Base-by-base conservation (phyloP, 2,113 vertebrate species). In the Cyprinodon tularosa region DNA sequence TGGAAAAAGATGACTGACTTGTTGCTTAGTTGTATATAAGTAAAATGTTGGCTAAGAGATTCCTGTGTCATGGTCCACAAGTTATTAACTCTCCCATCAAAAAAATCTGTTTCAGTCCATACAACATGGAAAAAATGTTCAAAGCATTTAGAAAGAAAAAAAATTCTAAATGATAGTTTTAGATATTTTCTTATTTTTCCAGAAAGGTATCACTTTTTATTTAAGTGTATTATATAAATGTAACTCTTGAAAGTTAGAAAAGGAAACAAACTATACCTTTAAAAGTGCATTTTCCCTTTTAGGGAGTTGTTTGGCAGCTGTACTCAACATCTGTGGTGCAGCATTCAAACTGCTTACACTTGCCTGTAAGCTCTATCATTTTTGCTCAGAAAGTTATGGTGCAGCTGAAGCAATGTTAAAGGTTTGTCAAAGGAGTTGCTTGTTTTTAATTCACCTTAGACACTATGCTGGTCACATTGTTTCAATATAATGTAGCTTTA, bases 281-380 rank as follows among this genome's bases (percentile, higher is more conserved):
- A 88, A 89, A 89, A 61, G 82, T 65, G 65, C 64, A 85, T 86
- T 89, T 59, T 83, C 91, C 90, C 91, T 93, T 84, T 94, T 91
- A 86, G 74, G 80, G 73, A 89, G 74, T 45, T 79, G 68, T 75
- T 88, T 82, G 80, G 78, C 74, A 82, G 69, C 66, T 22, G 4
- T 22, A 69, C 64, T 22, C 45, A 83, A 86, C 85, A 88, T 89
- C 76, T 86, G 80, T 68, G 66, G 69, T 74, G 72, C 77, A 76
- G 82, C 83, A 78, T 88, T 78, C 76, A 68, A 72, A 73, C 66
- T 77, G 62, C 66, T 57, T 76, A 60, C 71, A 82, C 42, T 61
- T 48, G 37, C 79, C 40, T 39, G 42, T 68, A 37, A n/a, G 1
- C 36, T n/a, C 39, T 85, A 39, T 68, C n/a, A 15, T 9, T 62